Base-by-base conservation (phyloP, 2,888 invertebrate species). In the Amphipoea oculea region DNA sequence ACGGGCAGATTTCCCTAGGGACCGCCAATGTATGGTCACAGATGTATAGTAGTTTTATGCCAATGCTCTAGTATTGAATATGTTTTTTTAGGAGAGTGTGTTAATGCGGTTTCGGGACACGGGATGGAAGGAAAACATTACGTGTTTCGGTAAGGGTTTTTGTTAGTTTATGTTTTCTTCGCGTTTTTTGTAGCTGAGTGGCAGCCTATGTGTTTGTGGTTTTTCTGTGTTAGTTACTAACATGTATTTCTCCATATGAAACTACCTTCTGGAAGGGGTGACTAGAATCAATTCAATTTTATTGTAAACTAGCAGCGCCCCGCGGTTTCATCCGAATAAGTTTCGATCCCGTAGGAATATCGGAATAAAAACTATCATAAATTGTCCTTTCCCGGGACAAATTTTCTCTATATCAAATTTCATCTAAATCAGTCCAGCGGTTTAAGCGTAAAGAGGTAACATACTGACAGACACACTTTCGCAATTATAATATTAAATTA, bases 1-100 rank as follows among this genome's bases (percentile, higher is more conserved):
- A 89, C 81, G 81, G 83, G 85, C 81, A 92, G 90, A 92, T 92
- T 92, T 92, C 92, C 92, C 91, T 45, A 0, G 91, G 83, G 92
- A 66, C 23, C 29, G 63, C 76, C 77, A 65, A 87, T 79, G 82
- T 83, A 87, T 87, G 90, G 89, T 84, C 90, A 79, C 86, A 85
- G 85, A 88, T 88, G 88, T 83, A 89, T 87, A 86, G 80, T 89
- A 85, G 85, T 82, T 85, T 86, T 67, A 82, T 78, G 73, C 88
- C 79, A 82, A 76, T 88, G 73, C 73, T 73, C 29, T 42, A 75
- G 81, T 82, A 88, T 88, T 86, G 82, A 88, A 88, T 86, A 83
- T 83, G 76, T 89, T 88, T 88, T 89, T 89, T 86, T 82, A 88
- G 87, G 76, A 45, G 67, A 77, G 54, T 57, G 82, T 87, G 77